Percentiles rank a stretch among this genome's conserved stretches.
Conservation (phyloP, 2,797 vertebrate species). For the Coilia nasus region DNA sequence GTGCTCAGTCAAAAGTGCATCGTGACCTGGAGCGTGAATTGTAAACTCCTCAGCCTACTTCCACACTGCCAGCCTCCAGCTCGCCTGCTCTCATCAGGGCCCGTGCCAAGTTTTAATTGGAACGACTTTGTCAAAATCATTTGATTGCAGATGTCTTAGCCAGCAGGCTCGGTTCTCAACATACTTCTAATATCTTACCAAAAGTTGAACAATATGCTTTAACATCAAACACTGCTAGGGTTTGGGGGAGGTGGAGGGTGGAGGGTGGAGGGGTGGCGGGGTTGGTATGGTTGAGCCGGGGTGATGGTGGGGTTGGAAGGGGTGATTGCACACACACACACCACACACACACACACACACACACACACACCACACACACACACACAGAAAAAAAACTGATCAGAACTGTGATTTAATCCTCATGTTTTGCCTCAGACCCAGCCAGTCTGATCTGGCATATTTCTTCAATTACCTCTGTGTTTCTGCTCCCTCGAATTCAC, state of each 20-base stretch:
- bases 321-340: not conserved
- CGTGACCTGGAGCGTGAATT: not conserved
- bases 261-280: not conserved
- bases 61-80: no score
- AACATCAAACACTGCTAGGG: not conserved
- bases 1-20: not conserved
- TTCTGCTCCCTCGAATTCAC: not conserved
- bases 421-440: not conserved
- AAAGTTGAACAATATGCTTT: not conserved
- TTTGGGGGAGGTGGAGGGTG: not conserved
- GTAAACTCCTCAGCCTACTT: no score
- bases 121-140: not conserved
- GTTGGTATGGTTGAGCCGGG: no score
- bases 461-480: not conserved
- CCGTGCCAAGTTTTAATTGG: not conserved
- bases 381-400: not conserved
- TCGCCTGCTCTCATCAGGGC: not conserved
- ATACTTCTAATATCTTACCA: not conserved
- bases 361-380: no score
- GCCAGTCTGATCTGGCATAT: not conserved
- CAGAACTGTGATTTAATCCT: slow-evolving; percentile 7
- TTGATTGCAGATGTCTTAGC: not conserved
- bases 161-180: not conserved
- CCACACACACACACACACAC: no score
- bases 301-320: not conserved